Evolutionary conservation across 2,888 invertebrate species (phyloP).

Genomic region (Tetragonula carbonaria): DNA sequence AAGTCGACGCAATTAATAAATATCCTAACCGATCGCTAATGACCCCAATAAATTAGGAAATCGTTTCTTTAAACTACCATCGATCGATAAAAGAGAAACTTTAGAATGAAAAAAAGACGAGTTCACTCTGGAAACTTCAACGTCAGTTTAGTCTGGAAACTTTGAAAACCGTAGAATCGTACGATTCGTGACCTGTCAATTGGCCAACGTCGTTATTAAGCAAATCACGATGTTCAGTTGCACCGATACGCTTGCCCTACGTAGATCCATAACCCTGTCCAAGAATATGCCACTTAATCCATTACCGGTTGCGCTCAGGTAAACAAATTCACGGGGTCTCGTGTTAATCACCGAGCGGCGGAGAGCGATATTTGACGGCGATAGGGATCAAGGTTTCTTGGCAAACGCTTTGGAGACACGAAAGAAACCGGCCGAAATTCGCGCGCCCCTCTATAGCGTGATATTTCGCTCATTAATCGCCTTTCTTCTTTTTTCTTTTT

Average conservation of each 20-base stretch:
- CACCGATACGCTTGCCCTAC: neutral
- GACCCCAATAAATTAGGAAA: too few relatives aligned
- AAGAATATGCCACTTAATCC: neutral
- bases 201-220: neutral
- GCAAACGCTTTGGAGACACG: constrained; percentile 20
- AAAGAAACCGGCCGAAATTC: constrained; percentile 28
- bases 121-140: too few relatives aligned
- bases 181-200: too few relatives aligned
- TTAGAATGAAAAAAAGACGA: too few relatives aligned
- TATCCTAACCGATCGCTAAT: too few relatives aligned
- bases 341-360: constrained; percentile 1
- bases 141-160: too few relatives aligned
- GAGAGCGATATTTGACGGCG: constrained; percentile 32
- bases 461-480: constrained; percentile 13
- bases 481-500: too few relatives aligned
- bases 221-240: neutral
- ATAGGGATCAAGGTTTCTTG: constrained; percentile 23
- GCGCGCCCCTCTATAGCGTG: neutral
- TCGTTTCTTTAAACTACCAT: too few relatives aligned
- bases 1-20: too few relatives aligned
- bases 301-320: constrained; percentile 5
- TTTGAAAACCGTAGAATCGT: too few relatives aligned
- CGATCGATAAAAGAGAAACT: too few relatives aligned
- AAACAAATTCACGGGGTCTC: constrained; percentile 12
- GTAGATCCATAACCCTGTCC: neutral